Percentiles rank a stretch among this genome's conserved stretches.
Evolutionary conservation across 53 echinoderm and acorn worm genomes (phyloP).

Genomic region (Paelopatides confundens): DNA sequence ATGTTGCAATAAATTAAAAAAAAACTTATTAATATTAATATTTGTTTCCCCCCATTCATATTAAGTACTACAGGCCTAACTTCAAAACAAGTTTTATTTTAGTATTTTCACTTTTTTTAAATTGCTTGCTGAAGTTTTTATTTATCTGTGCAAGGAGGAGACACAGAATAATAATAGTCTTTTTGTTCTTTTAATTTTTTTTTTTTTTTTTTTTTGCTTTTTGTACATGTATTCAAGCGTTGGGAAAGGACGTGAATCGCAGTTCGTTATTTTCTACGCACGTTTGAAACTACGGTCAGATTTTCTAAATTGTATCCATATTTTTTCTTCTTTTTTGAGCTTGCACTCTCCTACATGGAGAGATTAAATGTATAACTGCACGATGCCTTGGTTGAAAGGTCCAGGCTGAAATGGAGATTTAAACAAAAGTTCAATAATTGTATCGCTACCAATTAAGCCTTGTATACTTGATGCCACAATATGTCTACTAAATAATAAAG

Average conservation of each 20-base stretch:
- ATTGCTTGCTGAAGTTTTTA: neutral
- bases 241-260: neutral
- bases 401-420: neutral
- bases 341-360: constrained; percentile 7
- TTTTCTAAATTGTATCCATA: neutral
- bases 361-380: neutral
- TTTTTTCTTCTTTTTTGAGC: neutral
- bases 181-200: neutral
- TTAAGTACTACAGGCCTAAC: neutral
- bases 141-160: neutral
- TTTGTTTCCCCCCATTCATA: neutral
- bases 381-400: neutral
- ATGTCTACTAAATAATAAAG: neutral
- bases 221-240: constrained; percentile 41
- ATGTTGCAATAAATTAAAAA: constrained; percentile 28
- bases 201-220: neutral
- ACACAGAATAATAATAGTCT: neutral
- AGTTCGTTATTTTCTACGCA: constrained; percentile 31
- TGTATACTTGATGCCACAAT: constrained; percentile 11
- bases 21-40: neutral
- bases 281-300: constrained; percentile 30
- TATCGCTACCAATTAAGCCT: constrained; percentile 5
- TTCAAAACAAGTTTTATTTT: constrained; percentile 6
- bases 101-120: neutral
- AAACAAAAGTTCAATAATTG: neutral